Conservation (phyloP, 2,888 invertebrate species). For the Habrosyne pyritoides region DNA sequence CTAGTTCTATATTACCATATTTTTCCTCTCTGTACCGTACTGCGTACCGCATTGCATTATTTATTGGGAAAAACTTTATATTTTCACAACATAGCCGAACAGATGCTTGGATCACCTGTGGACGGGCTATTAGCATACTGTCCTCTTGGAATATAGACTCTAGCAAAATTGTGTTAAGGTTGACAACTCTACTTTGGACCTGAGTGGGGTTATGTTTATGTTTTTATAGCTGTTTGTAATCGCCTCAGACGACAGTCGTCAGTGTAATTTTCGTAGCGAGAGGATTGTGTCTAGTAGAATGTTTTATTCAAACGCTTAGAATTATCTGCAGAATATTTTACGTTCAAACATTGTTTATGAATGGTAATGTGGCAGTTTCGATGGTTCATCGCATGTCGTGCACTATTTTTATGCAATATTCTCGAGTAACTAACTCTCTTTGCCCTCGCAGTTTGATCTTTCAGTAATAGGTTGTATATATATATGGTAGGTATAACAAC, state of each 20-base stretch:
- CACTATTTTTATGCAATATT: slow-evolving; percentile 23
- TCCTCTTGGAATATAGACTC: slow-evolving; percentile 44
- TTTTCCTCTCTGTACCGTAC: slow-evolving; percentile 38
- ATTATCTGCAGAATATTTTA: slow-evolving; percentile 44
- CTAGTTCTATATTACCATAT: slow-evolving; percentile 47
- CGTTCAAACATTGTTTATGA: slow-evolving; percentile 48
- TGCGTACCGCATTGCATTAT: slow-evolving; percentile 67
- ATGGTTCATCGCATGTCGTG: slow-evolving; percentile 34
- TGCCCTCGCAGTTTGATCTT: slow-evolving; percentile 17
- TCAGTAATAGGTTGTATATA: background rate
- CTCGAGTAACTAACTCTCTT: slow-evolving; percentile 15
- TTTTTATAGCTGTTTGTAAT: slow-evolving; percentile 66
- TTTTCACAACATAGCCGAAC: slow-evolving; percentile 73
- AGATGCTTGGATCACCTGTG: slow-evolving; percentile 74
- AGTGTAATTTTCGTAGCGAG: slow-evolving; percentile 56
- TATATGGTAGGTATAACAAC: no score
- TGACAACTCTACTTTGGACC: slow-evolving; percentile 21
- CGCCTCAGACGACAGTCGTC: slow-evolving; percentile 38
- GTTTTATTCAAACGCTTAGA: slow-evolving; percentile 64
- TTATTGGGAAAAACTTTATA: slow-evolving; percentile 80
- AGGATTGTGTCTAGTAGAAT: slow-evolving; percentile 57
- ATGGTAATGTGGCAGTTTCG: slow-evolving; percentile 44
- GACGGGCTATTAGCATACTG: slow-evolving; percentile 54
- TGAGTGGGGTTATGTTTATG: slow-evolving; percentile 47
- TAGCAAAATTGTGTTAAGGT: slow-evolving; percentile 37